A percentile compares a stretch with the other conserved stretches of the same genome.
Evolutionary conservation across 2,888 invertebrate species (phyloP).

Genomic region (Pandemis corylana): DNA sequence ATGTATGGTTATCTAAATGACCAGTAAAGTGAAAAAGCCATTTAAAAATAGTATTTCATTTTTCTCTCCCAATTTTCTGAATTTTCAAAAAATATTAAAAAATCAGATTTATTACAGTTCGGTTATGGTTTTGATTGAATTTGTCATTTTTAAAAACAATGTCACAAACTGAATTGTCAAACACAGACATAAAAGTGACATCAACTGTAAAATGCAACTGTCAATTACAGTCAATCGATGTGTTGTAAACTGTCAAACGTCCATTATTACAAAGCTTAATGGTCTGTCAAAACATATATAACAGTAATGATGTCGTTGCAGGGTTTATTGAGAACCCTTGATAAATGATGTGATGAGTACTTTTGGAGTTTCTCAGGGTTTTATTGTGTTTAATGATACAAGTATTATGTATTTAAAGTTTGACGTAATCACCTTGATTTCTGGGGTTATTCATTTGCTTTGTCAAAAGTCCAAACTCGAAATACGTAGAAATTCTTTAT

Average conservation of each 20-base stretch:
- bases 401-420: neutral
- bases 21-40: too few relatives aligned
- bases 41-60: too few relatives aligned
- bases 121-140: neutral
- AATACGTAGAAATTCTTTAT: too few relatives aligned
- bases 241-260: slow-evolving; percentile 65
- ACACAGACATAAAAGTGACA: slow-evolving; percentile 67
- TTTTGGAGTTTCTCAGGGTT: slow-evolving; percentile 61
- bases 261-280: slow-evolving; percentile 66
- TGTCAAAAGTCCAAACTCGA: too few relatives aligned
- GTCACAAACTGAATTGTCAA: slow-evolving; percentile 56
- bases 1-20: too few relatives aligned
- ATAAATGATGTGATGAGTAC: slow-evolving; percentile 75
- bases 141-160: slow-evolving; percentile 3
- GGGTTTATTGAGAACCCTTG: slow-evolving; percentile 59
- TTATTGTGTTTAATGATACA: slow-evolving; percentile 33
- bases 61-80: too few relatives aligned
- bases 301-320: slow-evolving; percentile 70
- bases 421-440: neutral
- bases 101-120: too few relatives aligned
- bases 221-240: slow-evolving; percentile 69
- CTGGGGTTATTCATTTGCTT: neutral
- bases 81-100: too few relatives aligned
- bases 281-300: slow-evolving; percentile 82
- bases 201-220: slow-evolving; percentile 75